Conservation (phyloP, 2,113 vertebrate genomes). For the Verasper variegatus region DNA sequence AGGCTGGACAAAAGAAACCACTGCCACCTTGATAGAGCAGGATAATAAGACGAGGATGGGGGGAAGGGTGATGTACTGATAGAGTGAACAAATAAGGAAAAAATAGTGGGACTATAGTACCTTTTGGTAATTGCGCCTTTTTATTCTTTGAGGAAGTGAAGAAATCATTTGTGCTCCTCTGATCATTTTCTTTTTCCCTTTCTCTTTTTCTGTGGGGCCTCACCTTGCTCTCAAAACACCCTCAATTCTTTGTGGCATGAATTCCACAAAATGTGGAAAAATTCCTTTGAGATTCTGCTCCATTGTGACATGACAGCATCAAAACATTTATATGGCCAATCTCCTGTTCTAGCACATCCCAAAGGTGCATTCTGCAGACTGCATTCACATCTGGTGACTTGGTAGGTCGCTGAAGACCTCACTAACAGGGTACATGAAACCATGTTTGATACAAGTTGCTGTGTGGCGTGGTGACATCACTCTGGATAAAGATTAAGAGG, state of each 20-base stretch:
- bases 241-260: not conserved
- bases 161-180: conserved; percentile 24
- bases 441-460: not conserved
- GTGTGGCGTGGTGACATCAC: not conserved
- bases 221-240: not conserved
- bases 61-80: conserved; percentile 17
- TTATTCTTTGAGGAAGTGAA: conserved; percentile 50
- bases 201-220: not conserved
- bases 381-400: not conserved
- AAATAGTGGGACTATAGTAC: conserved; percentile 16
- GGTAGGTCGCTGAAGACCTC: not conserved
- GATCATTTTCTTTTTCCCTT: not conserved
- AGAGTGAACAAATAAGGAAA: conserved; percentile 5
- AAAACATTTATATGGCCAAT: not conserved
- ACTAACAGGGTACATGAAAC: not conserved
- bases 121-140: conserved; percentile 26
- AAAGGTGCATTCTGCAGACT: not conserved
- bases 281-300: not conserved
- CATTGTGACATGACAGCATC: not conserved
- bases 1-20: conserved; percentile 68
- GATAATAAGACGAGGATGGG: conserved; percentile 73
- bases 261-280: not conserved
- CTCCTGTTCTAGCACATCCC: not conserved
- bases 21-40: conserved; percentile 71
- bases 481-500: not conserved